Base-by-base conservation (phyloP, 2,113 vertebrate genomes). In the Xiphophorus maculatus region DNA sequence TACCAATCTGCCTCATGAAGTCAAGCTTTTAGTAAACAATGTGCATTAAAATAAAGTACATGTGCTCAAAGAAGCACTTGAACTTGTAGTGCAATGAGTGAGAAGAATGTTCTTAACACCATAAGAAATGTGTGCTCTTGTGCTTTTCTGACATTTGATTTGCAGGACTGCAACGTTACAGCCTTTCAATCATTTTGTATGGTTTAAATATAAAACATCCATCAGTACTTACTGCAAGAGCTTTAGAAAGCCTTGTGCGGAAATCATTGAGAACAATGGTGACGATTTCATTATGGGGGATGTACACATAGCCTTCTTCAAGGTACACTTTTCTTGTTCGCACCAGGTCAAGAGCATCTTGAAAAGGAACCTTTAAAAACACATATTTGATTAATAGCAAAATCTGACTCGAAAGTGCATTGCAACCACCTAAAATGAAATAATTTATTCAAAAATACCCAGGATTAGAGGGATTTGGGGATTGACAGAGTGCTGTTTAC, bases 331-430 rank as follows among this genome's bases (percentile, higher is more conserved):
- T 98, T 83, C 97, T 95, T 68, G 90, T 83, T 82, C 96, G 94
- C 62, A 99, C 96, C 0, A 99, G 94, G 93, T 99, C 98, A 79
- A 97, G 92, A 35, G 96, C 97, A 79, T 98, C 97, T 84, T 94
- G 95, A 91, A 98, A 98, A 14, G 96, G 96, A 83, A 99, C 96
- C 98, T 98, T 86, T 48, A 73, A 65, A 74, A 69, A 2, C n/a
- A 61, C 81, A 77, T 7, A 19, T 25, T 25, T 54, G 12, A 15
- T 48, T 48, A 8, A 63, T 37, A 48, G 44, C 17, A 17, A 25
- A 25, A 11, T 17, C 51, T 10, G 10, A 17, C 51, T 25, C 10
- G 51, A 58, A 7, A n/a, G 17, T 10, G 9, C 22, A n/a, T 25
- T 19, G 3, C 25, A 58, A 17, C 25, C 51, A 58, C 25, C 17